Evolutionary conservation across 2,888 invertebrate species (phyloP).

Genomic region (Melieria crassipennis): DNA sequence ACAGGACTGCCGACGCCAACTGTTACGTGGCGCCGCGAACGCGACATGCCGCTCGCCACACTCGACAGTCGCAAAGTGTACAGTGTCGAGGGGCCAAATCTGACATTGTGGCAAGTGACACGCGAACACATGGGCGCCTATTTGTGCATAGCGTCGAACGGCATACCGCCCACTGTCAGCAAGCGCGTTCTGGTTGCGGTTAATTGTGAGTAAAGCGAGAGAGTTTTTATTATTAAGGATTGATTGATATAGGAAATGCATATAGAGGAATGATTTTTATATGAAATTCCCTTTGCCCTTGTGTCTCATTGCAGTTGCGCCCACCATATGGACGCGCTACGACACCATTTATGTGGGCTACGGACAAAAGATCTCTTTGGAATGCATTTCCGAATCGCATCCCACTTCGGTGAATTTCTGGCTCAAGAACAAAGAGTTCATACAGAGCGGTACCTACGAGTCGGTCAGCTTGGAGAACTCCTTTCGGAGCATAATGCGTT

Average conservation of each 20-base stretch:
- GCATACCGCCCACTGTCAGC: constrained; percentile 65
- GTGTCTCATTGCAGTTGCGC: constrained; percentile 56
- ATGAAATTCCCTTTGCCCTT: background rate
- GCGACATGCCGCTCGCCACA: constrained; percentile 71
- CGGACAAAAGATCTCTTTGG: constrained; percentile 61
- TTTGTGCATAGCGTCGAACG: constrained; percentile 64
- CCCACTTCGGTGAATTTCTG: constrained; percentile 64
- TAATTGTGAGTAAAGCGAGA: constrained; percentile 56
- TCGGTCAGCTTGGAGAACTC: constrained; percentile 74
- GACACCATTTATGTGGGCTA: constrained; percentile 60
- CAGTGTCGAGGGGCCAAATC: constrained; percentile 60
- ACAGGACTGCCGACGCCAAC: constrained; percentile 86
- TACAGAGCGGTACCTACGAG: constrained; percentile 63
- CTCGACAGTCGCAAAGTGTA: constrained; percentile 52
- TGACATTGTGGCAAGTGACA: constrained; percentile 58
- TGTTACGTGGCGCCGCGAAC: constrained; percentile 88
- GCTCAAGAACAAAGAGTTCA: constrained; percentile 62
- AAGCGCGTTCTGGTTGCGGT: constrained; percentile 62
- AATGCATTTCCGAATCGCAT: constrained; percentile 63
- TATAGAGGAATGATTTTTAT: background rate
- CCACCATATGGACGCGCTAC: constrained; percentile 61
- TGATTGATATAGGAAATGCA: background rate
- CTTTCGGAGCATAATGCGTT: constrained; percentile 79
- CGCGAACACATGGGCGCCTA: constrained; percentile 63
- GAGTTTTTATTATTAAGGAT: background rate